These are phyloP conservation scores for Sterna hirundo DNA, from an alignment of 2,113 vertebrate species.

Conservation along the genomic window DNA sequence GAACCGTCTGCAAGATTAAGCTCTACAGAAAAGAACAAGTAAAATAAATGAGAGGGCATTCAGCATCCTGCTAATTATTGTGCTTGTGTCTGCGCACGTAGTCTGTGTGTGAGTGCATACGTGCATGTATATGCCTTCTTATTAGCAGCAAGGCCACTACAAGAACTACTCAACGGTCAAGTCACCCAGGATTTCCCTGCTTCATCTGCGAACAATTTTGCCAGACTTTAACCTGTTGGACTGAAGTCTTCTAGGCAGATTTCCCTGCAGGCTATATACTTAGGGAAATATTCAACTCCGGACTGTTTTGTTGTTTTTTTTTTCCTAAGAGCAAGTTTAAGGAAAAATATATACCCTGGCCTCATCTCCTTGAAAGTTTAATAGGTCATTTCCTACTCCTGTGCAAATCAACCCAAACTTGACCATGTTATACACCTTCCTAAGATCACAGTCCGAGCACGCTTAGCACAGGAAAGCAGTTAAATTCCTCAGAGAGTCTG, in stretches of 20 bases:
- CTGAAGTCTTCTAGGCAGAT: neutral
- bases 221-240: neutral
- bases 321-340: neutral
- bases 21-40: slow-evolving; percentile 14
- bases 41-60: slow-evolving; percentile 22
- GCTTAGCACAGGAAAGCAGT: neutral
- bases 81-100: neutral
- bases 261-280: neutral
- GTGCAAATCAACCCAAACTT: neutral
- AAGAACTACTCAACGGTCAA: neutral
- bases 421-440: neutral
- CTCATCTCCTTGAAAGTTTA: neutral
- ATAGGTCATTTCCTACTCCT: neutral
- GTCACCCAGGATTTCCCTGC: neutral
- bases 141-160: neutral
- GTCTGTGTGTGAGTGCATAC: neutral
- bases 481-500: neutral
- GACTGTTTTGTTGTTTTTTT: neutral
- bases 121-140: neutral
- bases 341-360: neutral
- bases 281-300: neutral
- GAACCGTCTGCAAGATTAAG: slow-evolving; percentile 32
- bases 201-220: neutral
- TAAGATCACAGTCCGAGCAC: neutral
- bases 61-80: slow-evolving; percentile 5